Evolutionary conservation across 2,888 invertebrate species (phyloP), one percentile per base, ranked within the genome.

Genomic region (Noctua fimbriata): DNA sequence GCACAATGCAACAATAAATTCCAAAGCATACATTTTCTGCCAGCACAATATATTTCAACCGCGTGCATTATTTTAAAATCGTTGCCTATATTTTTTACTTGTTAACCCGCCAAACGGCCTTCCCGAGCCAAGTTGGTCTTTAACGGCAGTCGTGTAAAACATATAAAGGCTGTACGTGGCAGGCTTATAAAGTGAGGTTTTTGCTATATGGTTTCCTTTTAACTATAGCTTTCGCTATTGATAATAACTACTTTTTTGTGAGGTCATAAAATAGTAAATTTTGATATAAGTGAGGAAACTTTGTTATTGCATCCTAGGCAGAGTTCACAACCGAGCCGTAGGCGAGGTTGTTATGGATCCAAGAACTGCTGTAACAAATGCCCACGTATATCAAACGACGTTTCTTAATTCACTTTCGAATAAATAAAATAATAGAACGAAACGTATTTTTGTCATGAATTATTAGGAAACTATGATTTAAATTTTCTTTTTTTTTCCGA

Each of bases 151-250:
- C 81, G 65, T 72, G 67, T 66, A 66, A 69, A 75, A 58, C 77
- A 74, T 55, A 84, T 75, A 84, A 84, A 84, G 14, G 24, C 9
- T 32, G 3, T 72, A 84, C 77, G 84, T 84, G 85, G 10, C 60
- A 47, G 24, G 58, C 2, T 69, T 84, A 16, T 55, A 75, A 60
- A 84, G 21, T 21, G 47, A 44, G 41, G 6, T n/a, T 77, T 70
- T 72, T 66, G 12, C 7, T 24, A 24, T 21, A 63, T 67, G 60
- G 6, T 71, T 66, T 49, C 18, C n/a, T 52, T 44, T 44, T 79
- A 58, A 73, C 28, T 67, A n/a, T 32, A 10, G 5, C 7, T 58
- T 2, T 32, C 58, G 66, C 1, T 58, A 32, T 71, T 71, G 28
- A 58, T 41, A 71, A 6, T 18, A 70, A 32, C 32, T 36, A 16